Evolutionary conservation across 2,113 vertebrate genomes (phyloP), one percentile per base, ranked within the genome.

Genomic region (Rhinoderma darwinii): DNA sequence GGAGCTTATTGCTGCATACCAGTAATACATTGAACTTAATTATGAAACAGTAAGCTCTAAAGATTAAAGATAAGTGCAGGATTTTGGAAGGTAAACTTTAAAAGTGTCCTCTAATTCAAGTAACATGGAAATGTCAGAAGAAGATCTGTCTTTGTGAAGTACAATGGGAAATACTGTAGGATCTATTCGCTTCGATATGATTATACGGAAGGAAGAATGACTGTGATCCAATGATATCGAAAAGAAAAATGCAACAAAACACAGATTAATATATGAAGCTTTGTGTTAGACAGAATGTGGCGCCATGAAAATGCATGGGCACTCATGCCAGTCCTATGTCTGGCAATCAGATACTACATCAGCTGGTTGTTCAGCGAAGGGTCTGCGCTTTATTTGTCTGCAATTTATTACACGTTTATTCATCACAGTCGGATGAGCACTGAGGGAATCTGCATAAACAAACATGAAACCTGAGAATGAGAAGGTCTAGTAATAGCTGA

Each of bases 381-480:
- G 30, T 47, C 73, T 66, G 41, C 59, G 32, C 15, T 35, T 25
- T 63, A 47, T 66, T 78, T 47, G 32, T 66, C 41, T 66, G 37
- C 54, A 85, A 43, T 76, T 39, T 78, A 77, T 78, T 50, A 54
- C 74, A 78, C 25, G 74, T 66, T 77, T 32, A 85, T 78, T 85
- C 84, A 66, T 5, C 84, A 81, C 84, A 72, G 51, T 63, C 73
- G 61, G 77, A 70, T 86, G 61, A 72, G 63, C 77, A 86, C 44
- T 80, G 44, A 79, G 47, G 43, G 44, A 56, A 56, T 86, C 77
- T 80, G 77, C 44, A 80, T 81, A 81, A 86, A 80, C 61, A 86
- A 86, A 86, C 77, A 86, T 81, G 63, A 86, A 81, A 86, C 35
- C 61, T 27, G 66, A 80, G 22, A 86, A 80, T 72, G 59, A 81